Evolutionary conservation across 2,888 invertebrate genomes (phyloP), one percentile per base, ranked within the genome.

Genomic region (Cecidostiba fungosa): DNA sequence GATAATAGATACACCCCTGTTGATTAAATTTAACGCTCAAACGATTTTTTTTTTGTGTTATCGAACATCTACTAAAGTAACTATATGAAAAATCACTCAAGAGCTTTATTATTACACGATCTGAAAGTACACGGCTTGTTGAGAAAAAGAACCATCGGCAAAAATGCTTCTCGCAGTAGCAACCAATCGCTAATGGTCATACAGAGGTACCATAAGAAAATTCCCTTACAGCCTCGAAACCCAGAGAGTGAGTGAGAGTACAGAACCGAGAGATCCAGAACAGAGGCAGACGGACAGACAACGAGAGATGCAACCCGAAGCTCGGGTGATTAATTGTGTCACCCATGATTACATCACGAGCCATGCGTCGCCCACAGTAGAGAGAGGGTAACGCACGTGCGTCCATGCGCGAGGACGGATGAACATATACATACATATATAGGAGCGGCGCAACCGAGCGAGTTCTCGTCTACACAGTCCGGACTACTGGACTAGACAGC

Each of bases 281-380:
- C 19, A 79, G 36, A 59, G 10, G 43, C 6, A 50, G 36, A 73
- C 4, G 59, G 12, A 29, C 12, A 47, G 29, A 10, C n/a, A 50
- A 10, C 39, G 43, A 66, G 39, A 43, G 29, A 66, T 19, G 23
- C 36, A 36, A n/a, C 59, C 10, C n/a, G 39, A 39, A 77, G 39
- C 36, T 89, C 89, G 89, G 89, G 90, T 92, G 91, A 92, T 92
- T 92, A 92, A 92, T 92, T 91, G 92, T 91, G 91, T 92, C 91
- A 82, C 87, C 90, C 90, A 89, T 91, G 91, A 92, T 92, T 92
- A 91, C 91, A 91, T 92, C 90, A 91, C 89, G 89, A 89, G 87
- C 89, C 87, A 88, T 87, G 89, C 90, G 88, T 69, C 16, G 54
- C n/a, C 23, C 23, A 23, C 54, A 59, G 54, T 19, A 50, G 69